Evolutionary conservation across 2,888 invertebrate genomes (phyloP), one percentile per base, ranked within the genome.

Genomic region (Himalopsyche anomala): DNA sequence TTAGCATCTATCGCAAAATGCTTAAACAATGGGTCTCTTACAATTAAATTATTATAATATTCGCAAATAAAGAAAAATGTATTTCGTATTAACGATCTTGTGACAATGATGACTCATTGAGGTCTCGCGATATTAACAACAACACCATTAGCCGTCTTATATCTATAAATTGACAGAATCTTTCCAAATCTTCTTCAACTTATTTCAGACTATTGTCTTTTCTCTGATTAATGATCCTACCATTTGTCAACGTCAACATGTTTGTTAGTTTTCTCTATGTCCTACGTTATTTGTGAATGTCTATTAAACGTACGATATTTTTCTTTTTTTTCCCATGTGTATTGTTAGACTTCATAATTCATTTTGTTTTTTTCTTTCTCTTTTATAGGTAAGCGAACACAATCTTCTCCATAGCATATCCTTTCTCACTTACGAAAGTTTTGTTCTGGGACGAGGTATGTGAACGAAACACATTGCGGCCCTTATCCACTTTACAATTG

Each of bases 171-270:
- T 51, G 51, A 51, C 51, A 15, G 51, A 51, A 51, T 51, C 51
- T 15, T 74, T 12, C 74, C 36, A 74, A 28, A 74, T 74, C 74
- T 62, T 62, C 28, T 15, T 38, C 38, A 28, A 36, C 38, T 74
- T 15, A 74, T 74, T 74, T 36, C 28, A 5, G 28, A 36, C 74
- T 74, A 74, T 74, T 74, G 74, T 74, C 36, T 36, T 36, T 5
- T 36, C 15, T 74, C 11, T 74, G 74, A 74, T 74, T 74, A 36
- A 74, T 74, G 28, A 74, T 38, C 19, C 74, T 15, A 36, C 38
- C 28, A 74, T 74, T 74, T 74, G 74, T 74, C 74, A 74, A 74
- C 15, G 74, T 74, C 74, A 74, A 36, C 36, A 51, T 36, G 74
- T 74, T 74, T 36, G 36, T 12, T 74, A 36, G 19, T 36, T 28